These are phyloP conservation scores for Ladona fulva DNA, from an alignment of 1,140 invertebrate genomes.

Conservation along the genomic window DNA sequence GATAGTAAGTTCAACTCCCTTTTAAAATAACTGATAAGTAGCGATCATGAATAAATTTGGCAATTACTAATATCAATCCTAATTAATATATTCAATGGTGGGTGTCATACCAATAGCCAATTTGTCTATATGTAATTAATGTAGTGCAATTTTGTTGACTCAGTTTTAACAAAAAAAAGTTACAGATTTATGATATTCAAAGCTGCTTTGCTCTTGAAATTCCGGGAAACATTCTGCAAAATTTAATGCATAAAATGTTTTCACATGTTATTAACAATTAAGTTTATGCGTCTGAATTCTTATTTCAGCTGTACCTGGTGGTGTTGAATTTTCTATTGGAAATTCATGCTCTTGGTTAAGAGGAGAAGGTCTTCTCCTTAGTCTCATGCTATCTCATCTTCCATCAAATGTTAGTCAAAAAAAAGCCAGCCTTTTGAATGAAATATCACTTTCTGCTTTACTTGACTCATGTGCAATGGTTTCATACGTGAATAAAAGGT, in stretches of 20 bases:
- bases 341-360: background rate
- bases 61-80: background rate
- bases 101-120: background rate
- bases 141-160: background rate
- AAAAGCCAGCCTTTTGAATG: background rate
- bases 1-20: constrained; percentile 46
- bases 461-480: background rate
- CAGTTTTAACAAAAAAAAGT: background rate
- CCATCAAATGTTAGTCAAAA: background rate
- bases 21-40: background rate
- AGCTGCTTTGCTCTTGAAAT: background rate
- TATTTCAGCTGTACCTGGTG: background rate
- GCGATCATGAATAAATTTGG: background rate
- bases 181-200: background rate
- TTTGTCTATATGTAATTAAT: background rate
- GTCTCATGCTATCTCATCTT: background rate
- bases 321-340: background rate
- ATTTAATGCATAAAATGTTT: background rate
- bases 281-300: background rate
- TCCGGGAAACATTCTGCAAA: background rate
- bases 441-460: background rate
- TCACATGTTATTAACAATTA: background rate
- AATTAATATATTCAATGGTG: background rate
- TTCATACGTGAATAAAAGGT: background rate
- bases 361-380: background rate